Conservation (phyloP, 2,113 vertebrate species). For the Anoplopoma fimbria region DNA sequence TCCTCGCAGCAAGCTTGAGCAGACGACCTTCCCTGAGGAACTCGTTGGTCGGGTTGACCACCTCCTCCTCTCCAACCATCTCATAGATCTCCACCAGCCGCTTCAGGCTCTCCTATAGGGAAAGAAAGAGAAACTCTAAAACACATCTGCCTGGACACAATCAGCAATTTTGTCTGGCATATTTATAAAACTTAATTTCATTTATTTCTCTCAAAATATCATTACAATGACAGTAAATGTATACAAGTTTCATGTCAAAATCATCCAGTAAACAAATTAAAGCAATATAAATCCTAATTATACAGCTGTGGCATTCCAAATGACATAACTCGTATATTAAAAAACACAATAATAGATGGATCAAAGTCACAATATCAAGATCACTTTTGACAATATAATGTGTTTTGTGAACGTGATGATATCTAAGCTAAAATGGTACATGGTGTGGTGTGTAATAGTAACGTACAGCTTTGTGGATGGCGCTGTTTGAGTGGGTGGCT, state of each 20-base stretch:
- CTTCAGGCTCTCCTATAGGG: constrained; percentile 89
- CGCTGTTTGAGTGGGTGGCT: constrained; percentile 93
- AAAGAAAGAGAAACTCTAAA: not conserved
- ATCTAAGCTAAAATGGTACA: not conserved
- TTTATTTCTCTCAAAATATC: not conserved
- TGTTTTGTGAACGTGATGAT: not conserved
- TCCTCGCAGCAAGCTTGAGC: constrained; percentile 93
- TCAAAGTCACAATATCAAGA: not conserved
- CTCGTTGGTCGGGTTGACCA: constrained; percentile 93
- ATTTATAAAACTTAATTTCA: not conserved
- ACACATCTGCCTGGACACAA: not conserved
- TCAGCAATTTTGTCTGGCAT: not conserved
- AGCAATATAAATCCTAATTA: not conserved
- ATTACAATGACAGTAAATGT: not conserved
- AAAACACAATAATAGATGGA: not conserved
- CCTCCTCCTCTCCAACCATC: constrained; percentile 95
- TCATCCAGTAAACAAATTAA: not conserved
- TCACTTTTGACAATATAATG: not conserved
- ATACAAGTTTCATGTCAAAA: not conserved
- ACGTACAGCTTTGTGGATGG: constrained; percentile 93
- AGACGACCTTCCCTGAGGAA: constrained; percentile 94
- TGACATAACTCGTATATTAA: not conserved
- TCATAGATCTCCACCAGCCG: constrained; percentile 93
- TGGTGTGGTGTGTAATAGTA: not conserved
- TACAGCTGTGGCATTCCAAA: not conserved